Percentiles rank a stretch among this genome's conserved stretches.
These are phyloP conservation scores for Pseudorhiza aurosa DNA, from an alignment of 30 jellyfish, hydroid and myxozoan genomes.

Conservation along the genomic window DNA sequence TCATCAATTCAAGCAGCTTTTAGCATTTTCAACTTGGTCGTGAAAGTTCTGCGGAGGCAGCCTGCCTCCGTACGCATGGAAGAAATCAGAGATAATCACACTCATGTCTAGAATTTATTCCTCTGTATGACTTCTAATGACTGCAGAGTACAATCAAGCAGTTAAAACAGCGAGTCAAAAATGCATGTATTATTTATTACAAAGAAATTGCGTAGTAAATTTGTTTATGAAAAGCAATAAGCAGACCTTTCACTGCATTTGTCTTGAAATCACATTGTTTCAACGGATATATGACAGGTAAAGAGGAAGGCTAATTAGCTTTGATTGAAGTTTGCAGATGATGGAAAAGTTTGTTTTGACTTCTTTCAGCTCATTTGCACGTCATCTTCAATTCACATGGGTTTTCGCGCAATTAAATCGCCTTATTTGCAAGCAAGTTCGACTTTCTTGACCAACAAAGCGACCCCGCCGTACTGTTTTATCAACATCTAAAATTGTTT, in stretches of 20 bases:
- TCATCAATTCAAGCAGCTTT: too few species aligned
- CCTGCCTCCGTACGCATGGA: too few species aligned
- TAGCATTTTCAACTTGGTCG: too few species aligned
- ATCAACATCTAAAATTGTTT: conserved; percentile 41
- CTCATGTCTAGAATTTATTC: too few species aligned
- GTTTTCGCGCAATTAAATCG: neutral
- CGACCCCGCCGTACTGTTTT: conserved; percentile 42
- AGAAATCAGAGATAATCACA: too few species aligned
- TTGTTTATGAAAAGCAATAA: neutral
- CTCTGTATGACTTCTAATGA: too few species aligned
- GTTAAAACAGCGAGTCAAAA: too few species aligned
- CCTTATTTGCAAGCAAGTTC: conserved; percentile 21
- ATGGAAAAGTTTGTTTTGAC: conserved; percentile 1
- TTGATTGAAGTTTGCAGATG: neutral
- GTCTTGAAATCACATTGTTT: neutral
- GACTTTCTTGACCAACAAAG: conserved; percentile 20
- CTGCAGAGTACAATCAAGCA: too few species aligned
- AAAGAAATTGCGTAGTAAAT: neutral
- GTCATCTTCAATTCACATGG: conserved; percentile 2
- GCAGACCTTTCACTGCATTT: neutral
- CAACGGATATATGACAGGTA: neutral
- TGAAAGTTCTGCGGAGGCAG: too few species aligned
- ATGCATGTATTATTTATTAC: neutral
- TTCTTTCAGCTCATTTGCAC: conserved; percentile 15
- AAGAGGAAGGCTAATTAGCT: neutral